phyloP scores from a whole-genome alignment of 2,113 vertebrate genomes.

The Orthochromis malagaraziensis region DNA sequence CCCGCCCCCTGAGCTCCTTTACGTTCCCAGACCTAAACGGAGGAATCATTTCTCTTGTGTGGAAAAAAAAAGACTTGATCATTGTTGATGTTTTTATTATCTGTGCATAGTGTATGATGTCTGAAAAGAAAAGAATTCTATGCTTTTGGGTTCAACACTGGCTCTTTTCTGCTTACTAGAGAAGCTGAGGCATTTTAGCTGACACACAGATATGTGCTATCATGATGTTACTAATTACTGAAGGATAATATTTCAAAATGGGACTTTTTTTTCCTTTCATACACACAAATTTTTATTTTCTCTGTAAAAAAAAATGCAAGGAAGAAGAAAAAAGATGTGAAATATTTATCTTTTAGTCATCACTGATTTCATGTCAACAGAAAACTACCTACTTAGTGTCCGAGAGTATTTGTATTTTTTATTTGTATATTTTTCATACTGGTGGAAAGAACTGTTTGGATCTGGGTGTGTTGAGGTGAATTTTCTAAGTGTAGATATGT shows the following conservation, averaged over 20 bases:
- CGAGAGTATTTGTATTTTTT: conserved; percentile 71
- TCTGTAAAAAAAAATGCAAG: conserved; percentile 30
- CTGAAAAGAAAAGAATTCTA: conserved; percentile 64
- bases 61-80: conserved; percentile 34
- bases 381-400: conserved; percentile 72
- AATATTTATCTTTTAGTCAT: conserved; percentile 73
- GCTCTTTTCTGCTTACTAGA: conserved; percentile 53
- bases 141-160: conserved; percentile 71
- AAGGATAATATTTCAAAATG: conserved; percentile 58
- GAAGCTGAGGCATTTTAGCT: conserved; percentile 47
- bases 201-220: conserved; percentile 36
- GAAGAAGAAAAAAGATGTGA: conserved; percentile 66
- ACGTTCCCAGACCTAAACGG: background rate
- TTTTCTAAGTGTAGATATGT: conserved; percentile 65
- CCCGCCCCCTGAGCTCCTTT: background rate
- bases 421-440: conserved; percentile 74
- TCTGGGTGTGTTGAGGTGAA: conserved; percentile 54
- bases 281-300: conserved; percentile 36
- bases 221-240: conserved; percentile 63
- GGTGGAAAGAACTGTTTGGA: conserved; percentile 63
- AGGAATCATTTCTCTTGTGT: conserved; percentile 1
- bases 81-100: conserved; percentile 58
- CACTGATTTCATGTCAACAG: conserved; percentile 70
- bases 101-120: conserved; percentile 65
- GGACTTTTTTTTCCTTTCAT: conserved; percentile 41